These are phyloP conservation scores for Dryocosmus kuriphilus DNA, from an alignment of 2,888 invertebrate genomes.

Conservation along the genomic window DNA sequence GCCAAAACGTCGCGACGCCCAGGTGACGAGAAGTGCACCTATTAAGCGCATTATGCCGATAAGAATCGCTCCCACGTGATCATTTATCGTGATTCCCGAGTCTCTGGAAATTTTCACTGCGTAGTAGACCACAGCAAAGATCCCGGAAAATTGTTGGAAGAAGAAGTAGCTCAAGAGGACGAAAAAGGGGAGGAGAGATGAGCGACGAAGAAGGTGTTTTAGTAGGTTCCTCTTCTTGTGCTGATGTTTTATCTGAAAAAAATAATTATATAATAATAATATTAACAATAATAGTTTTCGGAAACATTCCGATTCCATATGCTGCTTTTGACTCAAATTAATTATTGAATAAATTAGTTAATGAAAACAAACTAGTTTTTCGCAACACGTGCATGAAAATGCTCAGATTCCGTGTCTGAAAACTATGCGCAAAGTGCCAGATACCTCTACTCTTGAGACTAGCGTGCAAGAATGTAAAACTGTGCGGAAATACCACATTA, in stretches of 20 bases:
- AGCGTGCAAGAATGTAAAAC: no score
- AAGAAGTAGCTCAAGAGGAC: conserved; percentile 79
- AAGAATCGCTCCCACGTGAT: conserved; percentile 78
- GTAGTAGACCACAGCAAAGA: conserved; percentile 80
- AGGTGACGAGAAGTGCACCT: conserved; percentile 77
- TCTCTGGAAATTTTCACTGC: conserved; percentile 79
- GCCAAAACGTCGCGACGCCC: conserved; percentile 80
- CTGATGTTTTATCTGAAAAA: conserved; percentile 54
- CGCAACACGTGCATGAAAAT: no score
- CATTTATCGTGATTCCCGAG: conserved; percentile 78
- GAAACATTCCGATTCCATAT: no score
- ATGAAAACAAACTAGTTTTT: no score
- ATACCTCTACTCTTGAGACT: no score
- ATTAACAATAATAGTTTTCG: no score
- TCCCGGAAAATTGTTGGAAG: conserved; percentile 81
- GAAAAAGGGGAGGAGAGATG: conserved; percentile 78
- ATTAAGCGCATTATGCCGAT: conserved; percentile 79
- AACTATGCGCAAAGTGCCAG: no score
- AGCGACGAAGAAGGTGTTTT: conserved; percentile 72
- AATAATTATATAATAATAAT: no score
- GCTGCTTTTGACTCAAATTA: no score
- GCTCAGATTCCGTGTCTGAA: no score
- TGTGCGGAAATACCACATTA: no score
- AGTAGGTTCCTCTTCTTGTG: conserved; percentile 62
- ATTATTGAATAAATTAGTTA: no score